Base-by-base conservation (phyloP, 2,797 vertebrate genomes). In the Paratrypauchen microcephalus region DNA sequence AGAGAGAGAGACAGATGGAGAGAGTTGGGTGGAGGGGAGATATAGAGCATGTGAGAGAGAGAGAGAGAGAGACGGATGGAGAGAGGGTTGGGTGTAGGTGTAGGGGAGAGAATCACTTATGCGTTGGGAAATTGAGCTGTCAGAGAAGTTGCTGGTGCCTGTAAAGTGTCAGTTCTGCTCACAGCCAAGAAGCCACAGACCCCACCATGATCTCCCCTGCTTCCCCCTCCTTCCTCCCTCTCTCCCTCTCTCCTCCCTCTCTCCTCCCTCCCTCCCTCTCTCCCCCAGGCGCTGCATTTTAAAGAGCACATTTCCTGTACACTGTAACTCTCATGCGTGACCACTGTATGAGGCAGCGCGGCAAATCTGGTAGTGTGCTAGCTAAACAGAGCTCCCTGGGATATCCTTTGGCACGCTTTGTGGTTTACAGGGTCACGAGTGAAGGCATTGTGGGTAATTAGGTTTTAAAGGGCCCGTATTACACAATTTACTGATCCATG, bases 141-240 rank as follows among this genome's bases (percentile, higher is more conserved):
- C 39, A 32, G 59, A 60, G 52, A 69, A 68, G 57, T 39, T 30
- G 54, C 54, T 67, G n/a, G 26, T 50, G 68, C 57, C 54, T 66
- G 73, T 74, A 50, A 69, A 78, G 62, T 71, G 73, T 71, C 70
- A 75, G 71, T 63, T 73, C 71, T 52, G 47, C 66, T 56, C 56
- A 48, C 23, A 41, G 18, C 18, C 63, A 39, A 23, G 78, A 65
- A 36, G 60, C 75, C 66, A 66, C 18, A 8, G 50, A 36, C 26
- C 48, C 21, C 13, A n/a, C 6, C 61, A 26, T 60, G 41, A 66
- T 62, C 72, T 69, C 36, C n/a, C 5, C 3, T 6, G 3, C 28
- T 30, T 30, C 28, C 6, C 5, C 32, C 7, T 36, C 32, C 32
- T 36, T 9, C 36, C 47, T 45, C 54, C 66, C 24, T 9, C 32